Evolutionary conservation across 2,797 vertebrate species (phyloP).

Genomic region (Ctenosaura bakeri): DNA sequence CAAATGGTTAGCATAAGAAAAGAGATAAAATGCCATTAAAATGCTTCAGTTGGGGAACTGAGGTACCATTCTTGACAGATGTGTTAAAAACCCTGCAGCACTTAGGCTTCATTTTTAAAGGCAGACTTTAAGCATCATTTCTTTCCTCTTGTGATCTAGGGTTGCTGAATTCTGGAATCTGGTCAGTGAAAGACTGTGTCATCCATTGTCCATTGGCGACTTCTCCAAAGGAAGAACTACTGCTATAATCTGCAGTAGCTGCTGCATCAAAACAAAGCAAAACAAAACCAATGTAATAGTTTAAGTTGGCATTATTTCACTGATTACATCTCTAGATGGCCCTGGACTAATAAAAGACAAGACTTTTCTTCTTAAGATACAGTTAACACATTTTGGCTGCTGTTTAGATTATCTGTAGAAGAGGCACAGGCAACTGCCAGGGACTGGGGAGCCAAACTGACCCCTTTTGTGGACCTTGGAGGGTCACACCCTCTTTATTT

Average conservation of each 20-base stretch:
- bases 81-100: conserved; percentile 82
- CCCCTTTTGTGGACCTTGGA: too few species aligned
- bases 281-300: background rate
- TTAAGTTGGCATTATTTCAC: background rate
- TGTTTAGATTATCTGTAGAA: background rate
- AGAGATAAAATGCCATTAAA: conserved; percentile 74
- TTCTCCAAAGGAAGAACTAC: conserved; percentile 71
- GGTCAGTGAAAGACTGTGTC: conserved; percentile 87
- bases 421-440: background rate
- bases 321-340: background rate
- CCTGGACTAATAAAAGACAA: background rate
- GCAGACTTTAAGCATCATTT: conserved; percentile 56
- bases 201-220: conserved; percentile 91
- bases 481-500: too few species aligned
- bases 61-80: conserved; percentile 78
- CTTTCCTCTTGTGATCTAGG: conserved; percentile 71
- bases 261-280: conserved; percentile 64
- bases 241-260: conserved; percentile 69
- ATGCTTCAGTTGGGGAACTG: conserved; percentile 80
- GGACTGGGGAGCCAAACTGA: too few species aligned
- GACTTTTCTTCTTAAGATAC: background rate
- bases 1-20: conserved; percentile 73
- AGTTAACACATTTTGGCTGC: background rate
- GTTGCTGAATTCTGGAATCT: conserved; percentile 85
- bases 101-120: conserved; percentile 52